Evolutionary conservation across 2,888 invertebrate genomes (phyloP).

Genomic region (Norana najaformis): DNA sequence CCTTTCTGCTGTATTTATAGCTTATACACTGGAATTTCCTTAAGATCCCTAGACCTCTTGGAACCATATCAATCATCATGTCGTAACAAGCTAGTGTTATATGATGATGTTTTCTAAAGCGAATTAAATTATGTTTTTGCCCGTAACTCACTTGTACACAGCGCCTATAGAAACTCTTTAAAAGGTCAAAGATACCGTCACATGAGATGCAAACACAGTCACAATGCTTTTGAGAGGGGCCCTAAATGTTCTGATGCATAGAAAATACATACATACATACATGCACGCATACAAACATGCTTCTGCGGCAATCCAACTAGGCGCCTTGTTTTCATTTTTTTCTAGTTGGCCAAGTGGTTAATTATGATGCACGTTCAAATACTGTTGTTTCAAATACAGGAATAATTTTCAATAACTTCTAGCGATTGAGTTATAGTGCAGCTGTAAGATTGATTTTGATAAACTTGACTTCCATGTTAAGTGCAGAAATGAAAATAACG

Average conservation of each 20-base stretch:
- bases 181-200: not conserved
- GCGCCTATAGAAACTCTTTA: not conserved
- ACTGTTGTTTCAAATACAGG: not conserved
- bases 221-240: too few species aligned
- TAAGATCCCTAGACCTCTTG: too few species aligned
- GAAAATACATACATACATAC: not conserved
- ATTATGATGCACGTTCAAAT: too few species aligned
- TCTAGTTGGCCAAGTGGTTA: too few species aligned
- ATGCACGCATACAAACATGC: not conserved
- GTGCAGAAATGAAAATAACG: not conserved
- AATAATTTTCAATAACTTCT: not conserved
- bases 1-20: not conserved
- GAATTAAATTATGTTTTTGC: not conserved
- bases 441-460: not conserved
- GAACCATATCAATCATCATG: not conserved
- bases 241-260: too few species aligned
- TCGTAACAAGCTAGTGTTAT: not conserved
- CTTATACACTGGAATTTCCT: not conserved
- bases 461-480: not conserved
- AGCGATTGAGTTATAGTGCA: not conserved
- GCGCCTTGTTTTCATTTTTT: not conserved
- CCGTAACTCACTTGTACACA: not conserved
- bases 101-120: not conserved
- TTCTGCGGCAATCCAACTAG: not conserved
- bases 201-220: not conserved